These are phyloP conservation scores for Dinomys branickii DNA, from an alignment of 2,113 vertebrate species.

Conservation along the genomic window DNA sequence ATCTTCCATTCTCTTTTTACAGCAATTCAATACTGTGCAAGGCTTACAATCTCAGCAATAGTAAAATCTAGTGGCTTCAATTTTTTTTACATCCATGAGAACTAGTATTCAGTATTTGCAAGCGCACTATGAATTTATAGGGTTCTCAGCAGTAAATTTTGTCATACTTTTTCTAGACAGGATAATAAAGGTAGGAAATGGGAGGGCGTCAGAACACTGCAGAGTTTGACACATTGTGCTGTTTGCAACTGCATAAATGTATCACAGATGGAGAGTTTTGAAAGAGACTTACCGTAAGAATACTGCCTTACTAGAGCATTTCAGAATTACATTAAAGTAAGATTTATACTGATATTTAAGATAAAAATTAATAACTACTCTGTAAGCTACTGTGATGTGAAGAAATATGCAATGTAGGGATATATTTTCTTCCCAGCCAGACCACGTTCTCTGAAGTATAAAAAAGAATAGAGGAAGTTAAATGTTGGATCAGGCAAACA, in stretches of 20 bases:
- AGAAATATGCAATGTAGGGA: not conserved
- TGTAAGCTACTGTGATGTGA: constrained; percentile 38
- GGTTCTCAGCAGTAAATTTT: constrained; percentile 55
- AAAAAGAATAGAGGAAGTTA: not conserved
- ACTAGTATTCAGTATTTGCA: constrained; percentile 63
- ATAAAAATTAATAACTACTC: constrained; percentile 83
- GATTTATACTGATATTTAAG: constrained; percentile 72
- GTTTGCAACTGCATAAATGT: constrained; percentile 57
- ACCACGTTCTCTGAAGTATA: not conserved
- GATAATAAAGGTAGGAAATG: constrained; percentile 15
- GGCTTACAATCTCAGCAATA: constrained; percentile 18
- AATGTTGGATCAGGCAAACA: not conserved
- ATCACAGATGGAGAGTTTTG: constrained; percentile 59
- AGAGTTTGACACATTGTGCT: constrained; percentile 1
- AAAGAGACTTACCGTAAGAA: constrained; percentile 67
- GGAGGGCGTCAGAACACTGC: not conserved
- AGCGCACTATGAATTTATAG: constrained; percentile 66
- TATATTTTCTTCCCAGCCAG: not conserved
- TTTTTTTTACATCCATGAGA: not conserved
- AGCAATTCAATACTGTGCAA: not conserved
- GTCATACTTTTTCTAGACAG: constrained; percentile 64
- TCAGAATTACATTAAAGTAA: constrained; percentile 73
- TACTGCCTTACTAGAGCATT: constrained; percentile 76
- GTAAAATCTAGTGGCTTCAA: not conserved
- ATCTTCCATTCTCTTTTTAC: not conserved